Percentiles rank a stretch among this genome's conserved stretches.
phyloP scores from a whole-genome alignment of 2,113 vertebrate species.

The Delphinapterus leucas region DNA sequence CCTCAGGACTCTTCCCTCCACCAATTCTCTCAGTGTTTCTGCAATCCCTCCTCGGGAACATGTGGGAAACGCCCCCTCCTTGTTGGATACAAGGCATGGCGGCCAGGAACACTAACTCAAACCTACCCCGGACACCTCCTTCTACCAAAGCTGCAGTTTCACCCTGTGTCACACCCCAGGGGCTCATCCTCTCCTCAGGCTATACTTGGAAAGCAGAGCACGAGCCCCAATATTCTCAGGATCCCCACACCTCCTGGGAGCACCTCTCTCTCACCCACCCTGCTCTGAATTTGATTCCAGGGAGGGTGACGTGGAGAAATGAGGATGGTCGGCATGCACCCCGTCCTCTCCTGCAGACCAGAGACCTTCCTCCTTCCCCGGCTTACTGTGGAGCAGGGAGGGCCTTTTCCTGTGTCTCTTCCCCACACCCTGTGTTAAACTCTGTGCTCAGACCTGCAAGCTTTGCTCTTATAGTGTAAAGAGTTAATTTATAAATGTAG shows the following conservation, averaged over 20 bases:
- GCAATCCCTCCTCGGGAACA: neutral
- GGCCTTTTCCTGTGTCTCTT: neutral
- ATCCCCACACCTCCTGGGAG: neutral
- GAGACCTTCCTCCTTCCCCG: neutral
- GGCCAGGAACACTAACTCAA: neutral
- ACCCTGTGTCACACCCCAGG: neutral
- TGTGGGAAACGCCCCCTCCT: accelerated
- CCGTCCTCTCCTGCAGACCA: neutral
- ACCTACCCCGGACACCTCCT: no score
- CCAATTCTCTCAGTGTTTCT: neutral
- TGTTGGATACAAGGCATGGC: neutral
- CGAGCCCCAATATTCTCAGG: neutral
- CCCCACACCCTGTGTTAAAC: neutral
- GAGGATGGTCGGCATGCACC: neutral
- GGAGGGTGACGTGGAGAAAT: neutral
- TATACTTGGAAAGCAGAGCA: neutral
- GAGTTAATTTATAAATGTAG: neutral
- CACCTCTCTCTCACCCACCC: neutral
- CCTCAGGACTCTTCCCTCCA: neutral
- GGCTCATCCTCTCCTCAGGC: accelerated
- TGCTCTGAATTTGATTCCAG: neutral
- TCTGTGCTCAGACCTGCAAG: neutral
- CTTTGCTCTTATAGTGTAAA: neutral
- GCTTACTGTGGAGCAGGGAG: neutral
- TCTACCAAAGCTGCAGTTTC: no score